phyloP scores from a whole-genome alignment of 2,113 vertebrate species.

The Bubo scandiacus region DNA sequence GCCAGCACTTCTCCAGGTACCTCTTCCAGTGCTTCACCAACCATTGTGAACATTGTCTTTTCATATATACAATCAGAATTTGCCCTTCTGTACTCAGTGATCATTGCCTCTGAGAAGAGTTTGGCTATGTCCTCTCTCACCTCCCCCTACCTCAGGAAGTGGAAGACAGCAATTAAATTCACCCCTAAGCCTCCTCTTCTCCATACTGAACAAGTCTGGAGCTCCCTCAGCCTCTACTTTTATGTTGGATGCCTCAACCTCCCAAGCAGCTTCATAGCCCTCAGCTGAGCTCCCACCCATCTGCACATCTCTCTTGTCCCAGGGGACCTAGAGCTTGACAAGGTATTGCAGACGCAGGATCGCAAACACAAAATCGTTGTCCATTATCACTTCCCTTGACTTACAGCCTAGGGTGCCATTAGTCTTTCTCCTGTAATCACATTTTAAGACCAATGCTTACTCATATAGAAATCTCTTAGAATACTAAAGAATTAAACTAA shows the following conservation, averaged over 20 bases:
- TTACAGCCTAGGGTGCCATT: not conserved
- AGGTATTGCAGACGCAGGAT: not conserved
- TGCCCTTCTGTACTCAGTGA: not conserved
- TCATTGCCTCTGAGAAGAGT: not conserved
- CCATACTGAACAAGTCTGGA: not conserved
- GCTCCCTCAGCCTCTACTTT: not conserved
- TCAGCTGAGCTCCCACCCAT: not conserved
- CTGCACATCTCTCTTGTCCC: not conserved
- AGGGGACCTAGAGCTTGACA: not conserved
- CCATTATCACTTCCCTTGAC: not conserved
- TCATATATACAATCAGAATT: not conserved
- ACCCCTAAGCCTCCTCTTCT: not conserved
- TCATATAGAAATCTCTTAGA: not conserved
- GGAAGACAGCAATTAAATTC: not conserved
- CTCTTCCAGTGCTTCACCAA: not conserved
- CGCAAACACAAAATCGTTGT: not conserved
- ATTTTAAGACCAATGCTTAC: not conserved
- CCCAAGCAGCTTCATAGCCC: accelerated
- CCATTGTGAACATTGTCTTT: not conserved
- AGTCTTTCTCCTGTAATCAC: not conserved
- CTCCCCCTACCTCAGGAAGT: not conserved
- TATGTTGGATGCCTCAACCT: accelerated
- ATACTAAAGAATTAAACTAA: not conserved
- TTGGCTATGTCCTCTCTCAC: not conserved
- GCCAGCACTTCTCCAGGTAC: not conserved